Conservation (phyloP, 2,888 invertebrate genomes). For the Ectemnius continuus region DNA sequence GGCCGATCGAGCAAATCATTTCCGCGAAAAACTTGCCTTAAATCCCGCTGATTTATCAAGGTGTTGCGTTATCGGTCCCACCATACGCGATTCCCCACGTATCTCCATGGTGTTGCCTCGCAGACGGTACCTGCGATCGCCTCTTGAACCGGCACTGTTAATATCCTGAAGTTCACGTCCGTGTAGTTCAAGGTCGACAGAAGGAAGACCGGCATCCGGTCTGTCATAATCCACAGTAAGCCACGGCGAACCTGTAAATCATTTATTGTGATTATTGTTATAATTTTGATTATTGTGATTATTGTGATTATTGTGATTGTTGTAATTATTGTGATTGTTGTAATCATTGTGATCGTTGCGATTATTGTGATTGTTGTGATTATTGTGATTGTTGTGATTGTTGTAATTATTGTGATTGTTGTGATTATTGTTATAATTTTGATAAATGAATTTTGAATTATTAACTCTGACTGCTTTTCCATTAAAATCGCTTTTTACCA, state of each 20-base stretch:
- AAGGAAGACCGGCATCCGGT: constrained; percentile 89
- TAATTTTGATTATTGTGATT: no score
- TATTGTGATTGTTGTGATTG: no score
- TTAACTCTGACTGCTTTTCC: no score
- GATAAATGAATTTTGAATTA: no score
- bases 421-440: no score
- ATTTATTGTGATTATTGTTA: not conserved
- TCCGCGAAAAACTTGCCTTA: not conserved
- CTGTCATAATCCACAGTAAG: constrained; percentile 88
- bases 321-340: no score
- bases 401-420: no score
- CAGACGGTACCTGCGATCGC: constrained; percentile 87
- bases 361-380: no score
- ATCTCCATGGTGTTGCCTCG: constrained; percentile 77
- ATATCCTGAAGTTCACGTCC: constrained; percentile 89
- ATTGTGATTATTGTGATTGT: no score
- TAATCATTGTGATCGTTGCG: no score
- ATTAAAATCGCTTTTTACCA: not conserved
- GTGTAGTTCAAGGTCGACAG: constrained; percentile 84
- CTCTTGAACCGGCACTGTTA: constrained; percentile 83
- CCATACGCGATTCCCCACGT: constrained; percentile 67
- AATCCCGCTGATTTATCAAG: not conserved
- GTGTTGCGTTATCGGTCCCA: constrained; percentile 65
- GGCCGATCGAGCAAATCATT: not conserved
- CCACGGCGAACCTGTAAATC: constrained; percentile 81